A percentile compares a stretch with the other conserved stretches of the same genome.
phyloP scores from a whole-genome alignment of 2,797 vertebrate species.

The Aselliscus stoliczkanus region DNA sequence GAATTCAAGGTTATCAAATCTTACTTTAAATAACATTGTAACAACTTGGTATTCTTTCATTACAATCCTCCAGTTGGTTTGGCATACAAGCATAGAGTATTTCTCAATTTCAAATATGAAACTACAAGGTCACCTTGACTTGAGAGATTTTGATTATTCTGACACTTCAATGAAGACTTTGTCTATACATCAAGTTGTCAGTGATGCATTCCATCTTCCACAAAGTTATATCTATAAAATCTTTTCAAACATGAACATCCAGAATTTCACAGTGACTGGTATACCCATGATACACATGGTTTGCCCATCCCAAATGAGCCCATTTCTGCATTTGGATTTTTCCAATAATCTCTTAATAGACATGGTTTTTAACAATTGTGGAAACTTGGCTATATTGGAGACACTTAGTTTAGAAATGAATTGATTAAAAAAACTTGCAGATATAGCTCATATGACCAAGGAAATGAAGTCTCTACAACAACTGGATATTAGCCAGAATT shows the following conservation, averaged over 20 bases:
- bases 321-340: constrained; percentile 84
- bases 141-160: background rate
- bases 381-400: constrained; percentile 77
- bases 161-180: constrained; percentile 79
- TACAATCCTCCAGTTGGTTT: constrained; percentile 68
- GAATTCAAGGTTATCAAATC: constrained; percentile 74
- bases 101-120: constrained; percentile 71
- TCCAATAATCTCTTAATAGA: constrained; percentile 88
- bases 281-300: constrained; percentile 86
- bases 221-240: constrained; percentile 83
- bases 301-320: constrained; percentile 84
- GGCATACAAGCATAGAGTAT: constrained; percentile 78
- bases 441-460: constrained; percentile 82
- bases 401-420: constrained; percentile 84
- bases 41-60: constrained; percentile 79
- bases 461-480: constrained; percentile 84
- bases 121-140: rapidly evolving
- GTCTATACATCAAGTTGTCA: constrained; percentile 55
- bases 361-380: constrained; percentile 85
- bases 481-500: constrained; percentile 88
- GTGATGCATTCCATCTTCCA: constrained; percentile 75
- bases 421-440: constrained; percentile 82
- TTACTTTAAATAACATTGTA: constrained; percentile 82
- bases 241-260: constrained; percentile 86
- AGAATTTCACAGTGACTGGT: constrained; percentile 80